phyloP scores from a whole-genome alignment of 2,113 vertebrate species.

The Carollia perspicillata region DNA sequence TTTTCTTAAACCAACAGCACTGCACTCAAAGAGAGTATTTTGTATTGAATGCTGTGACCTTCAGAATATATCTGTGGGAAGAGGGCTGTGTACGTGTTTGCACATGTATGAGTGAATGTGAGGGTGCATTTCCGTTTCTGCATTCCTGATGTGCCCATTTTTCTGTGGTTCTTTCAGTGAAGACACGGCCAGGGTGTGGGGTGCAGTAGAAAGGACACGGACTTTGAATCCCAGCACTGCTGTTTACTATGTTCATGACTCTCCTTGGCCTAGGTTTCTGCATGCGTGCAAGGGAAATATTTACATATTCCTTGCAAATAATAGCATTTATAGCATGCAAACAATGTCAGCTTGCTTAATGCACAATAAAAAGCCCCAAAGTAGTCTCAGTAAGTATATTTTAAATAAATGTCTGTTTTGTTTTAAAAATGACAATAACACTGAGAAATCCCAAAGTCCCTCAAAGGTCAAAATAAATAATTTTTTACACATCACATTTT shows the following conservation, averaged over 20 bases:
- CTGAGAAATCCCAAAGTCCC: not conserved
- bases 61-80: not conserved
- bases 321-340: not conserved
- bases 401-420: not conserved
- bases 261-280: not conserved
- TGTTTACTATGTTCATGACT: not conserved
- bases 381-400: not conserved
- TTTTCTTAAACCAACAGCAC: not conserved
- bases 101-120: accelerated
- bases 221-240: not conserved
- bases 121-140: not conserved
- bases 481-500: not conserved
- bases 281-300: not conserved
- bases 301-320: not conserved
- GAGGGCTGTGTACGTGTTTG: not conserved
- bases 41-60: not conserved
- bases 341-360: not conserved
- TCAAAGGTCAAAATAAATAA: not conserved
- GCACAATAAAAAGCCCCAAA: not conserved
- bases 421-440: not conserved
- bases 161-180: not conserved
- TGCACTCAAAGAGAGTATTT: not conserved
- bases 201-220: not conserved
- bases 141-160: not conserved
- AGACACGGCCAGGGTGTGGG: no score